Evolutionary conservation across 1,140 invertebrate species (phyloP).

Genomic region (Drosophila kikkawai): DNA sequence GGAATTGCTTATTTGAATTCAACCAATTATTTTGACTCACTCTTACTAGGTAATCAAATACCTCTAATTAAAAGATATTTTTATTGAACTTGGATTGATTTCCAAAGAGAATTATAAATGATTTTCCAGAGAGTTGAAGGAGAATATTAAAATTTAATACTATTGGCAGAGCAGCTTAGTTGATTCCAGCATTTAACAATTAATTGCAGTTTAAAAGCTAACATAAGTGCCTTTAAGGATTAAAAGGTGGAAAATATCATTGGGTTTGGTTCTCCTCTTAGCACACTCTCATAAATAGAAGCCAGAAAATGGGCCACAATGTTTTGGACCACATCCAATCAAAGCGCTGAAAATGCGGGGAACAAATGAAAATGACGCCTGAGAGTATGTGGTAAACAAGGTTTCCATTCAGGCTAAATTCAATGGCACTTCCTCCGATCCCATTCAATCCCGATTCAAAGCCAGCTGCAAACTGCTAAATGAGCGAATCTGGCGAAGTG

Average conservation of each 20-base stretch:
- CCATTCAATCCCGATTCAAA: constrained; percentile 76
- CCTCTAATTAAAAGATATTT: background rate
- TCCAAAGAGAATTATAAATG: background rate
- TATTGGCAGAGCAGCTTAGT: background rate
- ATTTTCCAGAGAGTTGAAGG: background rate
- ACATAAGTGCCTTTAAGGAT: background rate
- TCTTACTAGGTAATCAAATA: background rate
- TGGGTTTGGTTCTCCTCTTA: background rate
- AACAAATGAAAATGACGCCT: constrained; percentile 51
- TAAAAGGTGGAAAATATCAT: no score
- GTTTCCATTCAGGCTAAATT: constrained; percentile 52
- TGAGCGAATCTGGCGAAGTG: constrained; percentile 50
- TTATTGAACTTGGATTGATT: background rate
- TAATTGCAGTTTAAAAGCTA: background rate
- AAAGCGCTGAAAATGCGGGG: background rate
- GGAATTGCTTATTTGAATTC: constrained; percentile 18
- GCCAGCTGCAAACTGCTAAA: constrained; percentile 70
- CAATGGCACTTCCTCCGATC: constrained; percentile 65
- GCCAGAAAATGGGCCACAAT: constrained; percentile 44
- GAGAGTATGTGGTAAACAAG: constrained; percentile 75
- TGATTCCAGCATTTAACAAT: background rate
- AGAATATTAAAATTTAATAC: background rate
- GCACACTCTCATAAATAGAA: constrained; percentile 41
- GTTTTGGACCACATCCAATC: constrained; percentile 30
- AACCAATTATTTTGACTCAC: constrained; percentile 29